Evolutionary conservation across 2,888 invertebrate genomes (phyloP).

Genomic region (Horisme vitalbata): DNA sequence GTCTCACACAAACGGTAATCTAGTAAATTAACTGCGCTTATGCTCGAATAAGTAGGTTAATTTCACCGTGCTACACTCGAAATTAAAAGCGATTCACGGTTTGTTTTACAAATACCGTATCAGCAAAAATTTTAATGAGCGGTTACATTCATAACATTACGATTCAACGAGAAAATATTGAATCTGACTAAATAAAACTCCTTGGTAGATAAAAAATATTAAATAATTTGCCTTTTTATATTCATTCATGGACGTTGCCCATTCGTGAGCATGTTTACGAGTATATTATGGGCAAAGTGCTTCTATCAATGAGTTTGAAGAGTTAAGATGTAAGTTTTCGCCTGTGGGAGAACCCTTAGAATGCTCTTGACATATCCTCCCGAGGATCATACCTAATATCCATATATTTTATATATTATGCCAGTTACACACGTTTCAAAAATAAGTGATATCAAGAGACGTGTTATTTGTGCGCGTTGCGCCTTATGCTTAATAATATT

Average conservation of each 20-base stretch:
- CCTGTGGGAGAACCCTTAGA: conserved; percentile 55
- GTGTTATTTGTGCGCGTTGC: neutral
- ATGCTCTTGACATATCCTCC: conserved; percentile 49
- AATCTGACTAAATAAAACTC: neutral
- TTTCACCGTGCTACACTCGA: conserved; percentile 36
- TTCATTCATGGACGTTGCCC: conserved; percentile 26
- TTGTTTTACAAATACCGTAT: conserved; percentile 28
- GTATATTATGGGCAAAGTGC: conserved; percentile 40
- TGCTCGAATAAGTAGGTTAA: conserved; percentile 44
- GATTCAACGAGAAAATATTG: conserved; percentile 1
- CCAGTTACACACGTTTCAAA: neutral
- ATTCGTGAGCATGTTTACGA: conserved; percentile 34
- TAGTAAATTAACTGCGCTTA: conserved; percentile 52
- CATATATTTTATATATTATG: conserved; percentile 39
- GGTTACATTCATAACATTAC: neutral
- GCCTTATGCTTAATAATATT: no score
- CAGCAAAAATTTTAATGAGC: conserved; percentile 18
- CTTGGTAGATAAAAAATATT: neutral
- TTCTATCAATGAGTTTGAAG: conserved; percentile 57
- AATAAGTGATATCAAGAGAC: neutral
- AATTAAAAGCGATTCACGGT: conserved; percentile 39
- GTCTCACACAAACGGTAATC: conserved; percentile 51
- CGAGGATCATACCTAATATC: conserved; percentile 42
- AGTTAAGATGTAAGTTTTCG: conserved; percentile 56
- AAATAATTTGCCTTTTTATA: conserved; percentile 1